phyloP scores from a whole-genome alignment of 2,113 vertebrate species.

The Sinocyclocheilus grahami region DNA sequence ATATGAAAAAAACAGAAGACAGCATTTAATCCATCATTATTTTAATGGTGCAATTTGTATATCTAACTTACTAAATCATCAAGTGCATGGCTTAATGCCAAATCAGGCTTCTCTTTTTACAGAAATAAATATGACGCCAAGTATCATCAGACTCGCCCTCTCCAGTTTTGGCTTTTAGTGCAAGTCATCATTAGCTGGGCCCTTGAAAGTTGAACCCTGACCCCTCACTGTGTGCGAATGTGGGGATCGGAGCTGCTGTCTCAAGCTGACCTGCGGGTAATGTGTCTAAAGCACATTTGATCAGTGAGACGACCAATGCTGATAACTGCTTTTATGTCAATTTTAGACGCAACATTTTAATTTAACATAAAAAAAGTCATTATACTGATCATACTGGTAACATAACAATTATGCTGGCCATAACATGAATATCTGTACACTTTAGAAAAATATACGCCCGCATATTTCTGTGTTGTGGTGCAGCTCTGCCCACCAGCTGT shows the following conservation, averaged over 20 bases:
- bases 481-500: too few relatives aligned
- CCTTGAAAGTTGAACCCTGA: slow-evolving; percentile 75
- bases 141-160: slow-evolving; percentile 79
- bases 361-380: not conserved
- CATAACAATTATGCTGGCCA: not conserved
- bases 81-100: slow-evolving; percentile 62
- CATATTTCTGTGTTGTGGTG: not conserved
- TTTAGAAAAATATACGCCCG: not conserved
- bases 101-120: slow-evolving; percentile 69
- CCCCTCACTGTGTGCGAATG: slow-evolving; percentile 59
- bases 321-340: too few relatives aligned
- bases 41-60: slow-evolving; percentile 64
- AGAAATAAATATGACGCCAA: slow-evolving; percentile 72
- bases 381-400: not conserved
- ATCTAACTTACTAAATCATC: slow-evolving; percentile 68
- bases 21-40: slow-evolving; percentile 47
- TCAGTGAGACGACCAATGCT: not conserved
- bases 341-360: not conserved
- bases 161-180: slow-evolving; percentile 84
- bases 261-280: not conserved
- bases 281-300: not conserved
- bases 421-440: not conserved
- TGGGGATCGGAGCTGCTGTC: slow-evolving; percentile 74
- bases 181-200: slow-evolving; percentile 89
- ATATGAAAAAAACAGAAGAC: slow-evolving; percentile 23